A percentile compares a stretch with the other conserved stretches of the same genome.
These are phyloP conservation scores for Muscina levida DNA, from an alignment of 2,888 invertebrate species.

Conservation along the genomic window DNA sequence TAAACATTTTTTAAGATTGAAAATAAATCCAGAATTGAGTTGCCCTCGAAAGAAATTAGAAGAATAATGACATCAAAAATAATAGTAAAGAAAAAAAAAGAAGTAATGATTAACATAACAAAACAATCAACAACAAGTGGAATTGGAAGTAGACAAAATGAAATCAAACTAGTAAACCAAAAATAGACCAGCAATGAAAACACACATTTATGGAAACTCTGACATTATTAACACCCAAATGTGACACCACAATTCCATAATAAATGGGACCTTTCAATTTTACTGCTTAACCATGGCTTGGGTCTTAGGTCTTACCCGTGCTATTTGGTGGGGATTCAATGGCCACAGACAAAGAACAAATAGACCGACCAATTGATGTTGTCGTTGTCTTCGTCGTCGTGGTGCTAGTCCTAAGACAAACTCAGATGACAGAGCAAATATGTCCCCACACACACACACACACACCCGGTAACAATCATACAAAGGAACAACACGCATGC, in stretches of 20 bases:
- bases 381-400: background rate
- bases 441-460: slow-evolving; percentile 16
- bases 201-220: slow-evolving; percentile 34
- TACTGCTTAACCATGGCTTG: background rate
- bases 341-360: slow-evolving; percentile 25
- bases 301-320: background rate
- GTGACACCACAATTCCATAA: slow-evolving; percentile 65
- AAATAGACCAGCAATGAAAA: slow-evolving; percentile 34
- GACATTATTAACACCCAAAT: slow-evolving; percentile 68
- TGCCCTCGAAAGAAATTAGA: slow-evolving; percentile 23
- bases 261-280: slow-evolving; percentile 35
- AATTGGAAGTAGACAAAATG: slow-evolving; percentile 43
- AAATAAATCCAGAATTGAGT: background rate
- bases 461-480: no score
- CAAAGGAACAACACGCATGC: background rate
- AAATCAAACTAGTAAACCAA: slow-evolving; percentile 6
- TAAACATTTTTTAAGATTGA: slow-evolving; percentile 53
- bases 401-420: background rate
- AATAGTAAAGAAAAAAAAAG: slow-evolving; percentile 43
- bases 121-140: slow-evolving; percentile 66
- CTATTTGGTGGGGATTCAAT: slow-evolving; percentile 10
- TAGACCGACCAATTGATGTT: slow-evolving; percentile 40
- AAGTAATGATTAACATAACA: slow-evolving; percentile 65
- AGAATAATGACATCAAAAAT: slow-evolving; percentile 47
- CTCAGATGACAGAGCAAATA: slow-evolving; percentile 16